Percentiles rank a stretch among this genome's conserved stretches.
phyloP scores from a whole-genome alignment of 2,888 invertebrate species.

The Anagyrus pseudococci region DNA sequence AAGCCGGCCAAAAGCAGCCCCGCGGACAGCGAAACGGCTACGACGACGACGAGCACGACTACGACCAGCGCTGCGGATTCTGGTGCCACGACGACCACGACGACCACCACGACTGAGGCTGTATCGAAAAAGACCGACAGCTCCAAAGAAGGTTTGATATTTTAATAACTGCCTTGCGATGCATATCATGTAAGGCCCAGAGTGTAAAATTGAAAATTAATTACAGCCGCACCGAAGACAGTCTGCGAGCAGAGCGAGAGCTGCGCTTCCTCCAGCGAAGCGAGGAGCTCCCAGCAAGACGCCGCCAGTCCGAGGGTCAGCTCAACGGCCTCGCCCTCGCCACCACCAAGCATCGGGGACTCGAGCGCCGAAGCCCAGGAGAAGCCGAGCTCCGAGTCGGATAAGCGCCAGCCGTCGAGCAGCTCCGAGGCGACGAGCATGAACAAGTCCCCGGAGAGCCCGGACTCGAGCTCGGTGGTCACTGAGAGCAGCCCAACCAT shows the following conservation, averaged over 20 bases:
- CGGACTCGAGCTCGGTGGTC: slow-evolving; percentile 52
- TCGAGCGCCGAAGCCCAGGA: slow-evolving; percentile 13
- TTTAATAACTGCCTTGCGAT: neutral
- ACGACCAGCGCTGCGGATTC: slow-evolving; percentile 11
- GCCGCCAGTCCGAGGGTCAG: slow-evolving; percentile 52
- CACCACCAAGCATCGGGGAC: slow-evolving; percentile 44
- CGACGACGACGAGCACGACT: neutral
- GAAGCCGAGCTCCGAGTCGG: slow-evolving; percentile 15
- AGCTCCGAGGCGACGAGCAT: slow-evolving; percentile 45
- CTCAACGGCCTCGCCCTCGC: slow-evolving; percentile 53
- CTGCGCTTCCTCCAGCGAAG: slow-evolving; percentile 27
- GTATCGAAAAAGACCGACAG: slow-evolving; percentile 14
- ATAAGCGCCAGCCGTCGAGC: slow-evolving; percentile 6
- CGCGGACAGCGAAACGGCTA: neutral
- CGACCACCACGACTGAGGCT: slow-evolving; percentile 3
- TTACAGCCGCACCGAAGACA: slow-evolving; percentile 19
- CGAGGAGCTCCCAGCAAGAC: slow-evolving; percentile 39
- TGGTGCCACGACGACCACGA: neutral
- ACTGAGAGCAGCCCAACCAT: slow-evolving; percentile 44
- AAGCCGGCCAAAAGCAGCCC: neutral
- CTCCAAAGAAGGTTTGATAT: slow-evolving; percentile 24
- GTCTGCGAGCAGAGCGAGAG: slow-evolving; percentile 26
- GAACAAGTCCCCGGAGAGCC: slow-evolving; percentile 51
- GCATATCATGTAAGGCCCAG: neutral
- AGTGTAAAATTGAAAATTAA: neutral